A percentile compares a stretch with the other conserved stretches of the same genome.
phyloP scores from a whole-genome alignment of 2,888 invertebrate genomes.

The Teleiodes luculella region DNA sequence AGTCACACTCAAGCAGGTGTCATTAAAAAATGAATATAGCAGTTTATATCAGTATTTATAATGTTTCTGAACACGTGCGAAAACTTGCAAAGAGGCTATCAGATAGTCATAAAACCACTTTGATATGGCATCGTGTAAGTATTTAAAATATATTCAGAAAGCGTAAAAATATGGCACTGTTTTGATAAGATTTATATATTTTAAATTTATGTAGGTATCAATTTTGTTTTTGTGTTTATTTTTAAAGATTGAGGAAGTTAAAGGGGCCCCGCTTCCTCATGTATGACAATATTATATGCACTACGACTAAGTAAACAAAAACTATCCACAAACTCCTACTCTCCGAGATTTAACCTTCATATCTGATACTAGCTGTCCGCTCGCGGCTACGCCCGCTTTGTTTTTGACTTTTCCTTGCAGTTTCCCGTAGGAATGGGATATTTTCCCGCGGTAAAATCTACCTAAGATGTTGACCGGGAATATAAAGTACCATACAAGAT shows the following conservation, averaged over 20 bases:
- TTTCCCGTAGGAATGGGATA: too few species aligned
- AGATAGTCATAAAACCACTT: constrained; percentile 2
- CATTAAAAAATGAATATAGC: background rate
- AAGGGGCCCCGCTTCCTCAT: constrained; percentile 8
- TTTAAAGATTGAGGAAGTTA: background rate
- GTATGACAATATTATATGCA: background rate
- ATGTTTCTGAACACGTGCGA: background rate
- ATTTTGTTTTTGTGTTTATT: background rate
- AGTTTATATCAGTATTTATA: background rate
- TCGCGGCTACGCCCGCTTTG: too few species aligned
- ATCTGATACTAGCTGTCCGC: too few species aligned
- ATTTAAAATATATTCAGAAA: background rate
- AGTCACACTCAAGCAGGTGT: background rate
- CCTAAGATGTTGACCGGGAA: too few species aligned
- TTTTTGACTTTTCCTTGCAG: too few species aligned
- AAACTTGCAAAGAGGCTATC: background rate
- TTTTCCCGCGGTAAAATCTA: too few species aligned
- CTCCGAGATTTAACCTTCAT: constrained; percentile 11
- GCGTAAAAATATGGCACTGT: background rate
- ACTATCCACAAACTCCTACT: constrained; percentile 3
- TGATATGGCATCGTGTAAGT: background rate
- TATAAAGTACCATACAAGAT: too few species aligned
- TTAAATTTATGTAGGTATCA: background rate
- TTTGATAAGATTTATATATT: background rate
- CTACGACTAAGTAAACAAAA: background rate